Percentiles rank a stretch among this genome's conserved stretches.
phyloP scores from a whole-genome alignment of 2,113 vertebrate genomes.

The Galeopterus variegatus region DNA sequence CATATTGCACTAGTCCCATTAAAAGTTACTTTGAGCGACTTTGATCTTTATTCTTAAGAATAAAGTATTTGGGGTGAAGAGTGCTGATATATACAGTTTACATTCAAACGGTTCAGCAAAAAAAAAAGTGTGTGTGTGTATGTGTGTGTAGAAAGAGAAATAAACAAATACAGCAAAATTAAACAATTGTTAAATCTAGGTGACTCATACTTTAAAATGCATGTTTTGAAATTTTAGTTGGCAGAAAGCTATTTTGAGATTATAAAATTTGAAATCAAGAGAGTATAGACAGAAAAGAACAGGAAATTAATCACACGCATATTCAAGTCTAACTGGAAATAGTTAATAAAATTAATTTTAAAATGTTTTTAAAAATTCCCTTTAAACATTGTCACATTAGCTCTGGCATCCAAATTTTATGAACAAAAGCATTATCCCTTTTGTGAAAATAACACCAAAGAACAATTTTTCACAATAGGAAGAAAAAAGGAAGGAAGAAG shows the following conservation, averaged over 20 bases:
- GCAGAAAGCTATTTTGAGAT: constrained; percentile 32
- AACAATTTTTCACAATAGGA: background rate
- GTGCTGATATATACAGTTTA: constrained; percentile 2
- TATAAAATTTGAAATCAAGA: constrained; percentile 1
- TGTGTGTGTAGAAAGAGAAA: background rate
- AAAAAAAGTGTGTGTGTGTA: background rate
- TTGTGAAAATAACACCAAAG: background rate
- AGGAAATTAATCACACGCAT: background rate
- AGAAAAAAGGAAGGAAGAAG: background rate
- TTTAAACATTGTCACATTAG: constrained; percentile 1
- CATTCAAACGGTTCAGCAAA: background rate
- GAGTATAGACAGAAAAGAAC: background rate
- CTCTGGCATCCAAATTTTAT: background rate
- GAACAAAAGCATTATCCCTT: background rate
- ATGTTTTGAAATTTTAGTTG: constrained; percentile 41
- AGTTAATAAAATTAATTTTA: constrained; percentile 40
- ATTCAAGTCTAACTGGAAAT: background rate
- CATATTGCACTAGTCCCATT: background rate
- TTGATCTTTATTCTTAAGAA: constrained; percentile 31
- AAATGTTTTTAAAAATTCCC: constrained; percentile 15
- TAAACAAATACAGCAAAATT: constrained; percentile 47
- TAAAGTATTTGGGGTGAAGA: constrained; percentile 23
- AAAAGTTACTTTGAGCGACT: constrained; percentile 27
- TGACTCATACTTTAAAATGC: background rate
- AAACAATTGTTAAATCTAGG: background rate